Evolutionary conservation across 2,888 invertebrate genomes (phyloP).

Genomic region (Coenonympha arcania): DNA sequence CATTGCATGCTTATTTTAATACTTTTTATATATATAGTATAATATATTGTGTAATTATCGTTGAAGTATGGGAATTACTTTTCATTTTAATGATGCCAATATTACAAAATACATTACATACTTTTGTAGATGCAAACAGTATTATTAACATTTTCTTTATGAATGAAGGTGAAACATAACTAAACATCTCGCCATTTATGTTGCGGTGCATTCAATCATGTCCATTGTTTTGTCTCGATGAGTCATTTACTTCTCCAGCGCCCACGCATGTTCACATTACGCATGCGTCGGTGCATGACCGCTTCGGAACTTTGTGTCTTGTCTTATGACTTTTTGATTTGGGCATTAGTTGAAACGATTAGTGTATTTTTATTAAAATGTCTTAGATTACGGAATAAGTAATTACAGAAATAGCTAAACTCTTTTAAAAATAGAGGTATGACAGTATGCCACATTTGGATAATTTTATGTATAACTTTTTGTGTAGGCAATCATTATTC

Average conservation of each 20-base stretch:
- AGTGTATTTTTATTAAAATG: background rate
- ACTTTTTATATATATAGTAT: too few relatives aligned
- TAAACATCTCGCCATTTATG: background rate
- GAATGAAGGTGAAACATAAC: background rate
- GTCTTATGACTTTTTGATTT: constrained; percentile 14
- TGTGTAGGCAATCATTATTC: background rate
- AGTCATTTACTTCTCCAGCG: constrained; percentile 29
- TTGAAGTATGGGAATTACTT: too few relatives aligned
- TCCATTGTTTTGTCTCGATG: constrained; percentile 18
- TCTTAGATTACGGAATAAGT: background rate
- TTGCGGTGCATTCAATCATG: constrained; percentile 3
- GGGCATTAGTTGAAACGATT: background rate
- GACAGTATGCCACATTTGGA: too few relatives aligned
- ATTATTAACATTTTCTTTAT: background rate
- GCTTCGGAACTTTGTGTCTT: constrained; percentile 35
- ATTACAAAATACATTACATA: too few relatives aligned
- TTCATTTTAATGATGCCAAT: too few relatives aligned
- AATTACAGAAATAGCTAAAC: background rate
- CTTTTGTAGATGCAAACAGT: too few relatives aligned
- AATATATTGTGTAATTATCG: too few relatives aligned
- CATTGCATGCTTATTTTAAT: too few relatives aligned
- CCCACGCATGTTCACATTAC: constrained; percentile 42
- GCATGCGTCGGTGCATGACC: constrained; percentile 36
- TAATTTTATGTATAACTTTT: background rate
- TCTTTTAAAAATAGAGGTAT: too few relatives aligned